These are phyloP conservation scores for Entomobrya proxima DNA, from an alignment of 2,888 invertebrate genomes.

Conservation along the genomic window DNA sequence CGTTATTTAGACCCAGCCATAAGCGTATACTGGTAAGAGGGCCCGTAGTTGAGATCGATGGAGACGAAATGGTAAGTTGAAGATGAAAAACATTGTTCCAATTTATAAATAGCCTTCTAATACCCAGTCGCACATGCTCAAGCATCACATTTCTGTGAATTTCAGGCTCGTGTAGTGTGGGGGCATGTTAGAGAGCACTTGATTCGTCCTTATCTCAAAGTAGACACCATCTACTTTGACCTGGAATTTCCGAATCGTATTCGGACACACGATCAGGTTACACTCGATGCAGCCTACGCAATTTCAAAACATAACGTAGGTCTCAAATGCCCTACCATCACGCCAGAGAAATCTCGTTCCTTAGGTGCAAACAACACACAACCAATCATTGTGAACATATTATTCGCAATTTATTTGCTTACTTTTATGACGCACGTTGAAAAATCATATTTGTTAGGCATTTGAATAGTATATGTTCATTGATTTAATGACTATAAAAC, in stretches of 20 bases:
- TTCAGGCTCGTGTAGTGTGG: constrained; percentile 89
- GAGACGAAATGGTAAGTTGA: constrained; percentile 86
- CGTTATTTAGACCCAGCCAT: not conserved
- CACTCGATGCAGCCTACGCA: constrained; percentile 89
- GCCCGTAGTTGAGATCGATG: constrained; percentile 92
- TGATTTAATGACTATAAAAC: not conserved
- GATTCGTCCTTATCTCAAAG: constrained; percentile 85
- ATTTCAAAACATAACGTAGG: constrained; percentile 91
- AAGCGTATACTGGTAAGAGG: constrained; percentile 83
- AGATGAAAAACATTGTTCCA: not conserved
- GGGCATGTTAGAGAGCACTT: constrained; percentile 90
- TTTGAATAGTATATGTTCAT: not conserved
- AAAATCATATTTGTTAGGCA: no score
- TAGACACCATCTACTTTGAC: constrained; percentile 90
- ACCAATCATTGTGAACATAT: no score
- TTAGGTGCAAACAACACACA: constrained; percentile 81
- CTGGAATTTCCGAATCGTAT: constrained; percentile 90
- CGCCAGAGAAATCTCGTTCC: constrained; percentile 90
- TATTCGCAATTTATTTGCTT: no score
- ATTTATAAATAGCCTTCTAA: not conserved
- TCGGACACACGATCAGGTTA: constrained; percentile 89
- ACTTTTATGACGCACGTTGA: not conserved
- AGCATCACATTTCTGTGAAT: not conserved
- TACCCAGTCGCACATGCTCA: not conserved
- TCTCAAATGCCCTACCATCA: constrained; percentile 93